Conservation (phyloP, 2,113 vertebrate species). For the Misgurnus anguillicaudatus region DNA sequence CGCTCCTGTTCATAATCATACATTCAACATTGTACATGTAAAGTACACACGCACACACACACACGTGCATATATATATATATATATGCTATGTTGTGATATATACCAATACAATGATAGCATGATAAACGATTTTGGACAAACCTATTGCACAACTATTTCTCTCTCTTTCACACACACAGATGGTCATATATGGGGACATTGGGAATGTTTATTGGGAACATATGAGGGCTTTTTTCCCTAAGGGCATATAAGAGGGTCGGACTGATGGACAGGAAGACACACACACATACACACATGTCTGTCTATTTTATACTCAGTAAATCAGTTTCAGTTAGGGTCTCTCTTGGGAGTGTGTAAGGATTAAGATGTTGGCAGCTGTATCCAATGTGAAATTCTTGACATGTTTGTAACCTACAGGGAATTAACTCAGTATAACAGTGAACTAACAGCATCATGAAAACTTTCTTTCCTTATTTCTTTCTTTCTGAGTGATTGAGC, state of each 20-base stretch:
- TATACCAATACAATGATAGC: background rate
- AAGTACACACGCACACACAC: background rate
- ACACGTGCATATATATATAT: too few species aligned
- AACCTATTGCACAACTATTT: background rate
- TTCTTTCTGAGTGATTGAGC: background rate
- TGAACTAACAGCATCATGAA: background rate
- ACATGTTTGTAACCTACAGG: conserved; percentile 19
- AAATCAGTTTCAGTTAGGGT: conserved; percentile 1
- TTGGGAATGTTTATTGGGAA: conserved; percentile 40
- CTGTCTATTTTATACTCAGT: background rate
- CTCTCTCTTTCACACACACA: conserved; percentile 13
- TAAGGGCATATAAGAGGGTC: conserved; percentile 10
- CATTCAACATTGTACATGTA: background rate
- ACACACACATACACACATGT: background rate
- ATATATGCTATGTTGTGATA: too few species aligned
- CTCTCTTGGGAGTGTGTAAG: conserved; percentile 27
- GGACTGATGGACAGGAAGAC: conserved; percentile 28
- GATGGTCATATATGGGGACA: conserved; percentile 8
- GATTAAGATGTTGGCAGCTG: conserved; percentile 30
- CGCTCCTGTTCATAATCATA: too few species aligned
- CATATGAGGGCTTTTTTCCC: conserved; percentile 12
- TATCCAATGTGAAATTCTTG: conserved; percentile 21
- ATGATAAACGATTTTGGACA: background rate
- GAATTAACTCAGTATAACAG: background rate
- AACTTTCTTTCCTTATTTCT: background rate